Conservation (phyloP, 2,888 invertebrate genomes). For the Anthophora plumipes region DNA sequence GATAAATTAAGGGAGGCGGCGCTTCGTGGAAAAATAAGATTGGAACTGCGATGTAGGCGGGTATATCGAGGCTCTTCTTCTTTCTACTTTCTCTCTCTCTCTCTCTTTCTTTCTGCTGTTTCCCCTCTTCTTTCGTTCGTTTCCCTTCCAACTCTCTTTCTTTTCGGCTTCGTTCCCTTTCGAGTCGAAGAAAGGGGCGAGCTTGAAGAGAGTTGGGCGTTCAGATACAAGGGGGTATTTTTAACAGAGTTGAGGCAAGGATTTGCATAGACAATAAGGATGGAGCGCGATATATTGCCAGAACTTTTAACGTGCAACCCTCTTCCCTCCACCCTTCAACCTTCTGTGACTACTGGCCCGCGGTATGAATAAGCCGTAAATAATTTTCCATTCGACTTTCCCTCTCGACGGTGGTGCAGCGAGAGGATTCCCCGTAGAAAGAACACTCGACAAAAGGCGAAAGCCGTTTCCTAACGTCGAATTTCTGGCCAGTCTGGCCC, state of each 20-base stretch:
- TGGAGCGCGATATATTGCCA: constrained; percentile 76
- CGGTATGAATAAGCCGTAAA: constrained; percentile 79
- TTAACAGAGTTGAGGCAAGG: constrained; percentile 78
- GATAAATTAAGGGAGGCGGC: constrained; percentile 73
- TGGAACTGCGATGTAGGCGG: constrained; percentile 49
- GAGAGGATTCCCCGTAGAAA: constrained; percentile 20
- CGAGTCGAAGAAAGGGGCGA: constrained; percentile 39
- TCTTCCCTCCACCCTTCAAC: not conserved
- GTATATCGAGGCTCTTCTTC: constrained; percentile 35
- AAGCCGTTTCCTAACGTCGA: constrained; percentile 17
- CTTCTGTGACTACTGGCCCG: constrained; percentile 33
- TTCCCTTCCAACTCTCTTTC: constrained; percentile 1
- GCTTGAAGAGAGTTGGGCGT: constrained; percentile 55
- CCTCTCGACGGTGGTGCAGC: constrained; percentile 43
- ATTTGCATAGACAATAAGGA: constrained; percentile 81
- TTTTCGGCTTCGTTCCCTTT: constrained; percentile 7
- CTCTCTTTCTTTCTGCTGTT: no score
- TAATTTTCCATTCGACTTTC: constrained; percentile 75
- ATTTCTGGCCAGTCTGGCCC: constrained; percentile 22
- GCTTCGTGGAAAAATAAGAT: constrained; percentile 62
- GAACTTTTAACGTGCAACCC: constrained; percentile 76
- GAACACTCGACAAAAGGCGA: constrained; percentile 42
- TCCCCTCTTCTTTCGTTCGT: constrained; percentile 5
- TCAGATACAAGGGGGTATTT: constrained; percentile 75
- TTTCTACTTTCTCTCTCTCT: not conserved